Base-by-base conservation (phyloP, 2,888 invertebrate genomes). In the Antheraea assamensis region DNA sequence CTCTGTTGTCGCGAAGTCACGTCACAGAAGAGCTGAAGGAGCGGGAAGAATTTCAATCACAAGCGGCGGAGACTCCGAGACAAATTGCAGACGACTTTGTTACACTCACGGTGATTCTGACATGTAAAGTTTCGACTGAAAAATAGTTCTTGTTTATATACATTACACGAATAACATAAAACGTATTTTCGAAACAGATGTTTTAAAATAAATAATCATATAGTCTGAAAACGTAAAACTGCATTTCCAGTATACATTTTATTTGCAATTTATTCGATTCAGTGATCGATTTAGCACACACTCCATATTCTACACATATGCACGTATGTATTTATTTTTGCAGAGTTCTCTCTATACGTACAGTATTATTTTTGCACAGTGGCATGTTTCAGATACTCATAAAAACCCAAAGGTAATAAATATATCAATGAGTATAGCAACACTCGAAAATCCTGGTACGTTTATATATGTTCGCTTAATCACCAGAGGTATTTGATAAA, bases 11-110 rank as follows among this genome's bases (percentile, higher is more conserved):
- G 79, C 77, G 76, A 75, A 82, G 82, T 81, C 83, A 85, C 83
- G 85, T 83, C 80, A 77, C 78, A 79, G 79, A 77, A 78, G 77
- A 83, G 81, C 81, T 81, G 83, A 78, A 83, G 81, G 83, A 85
- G 79, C 83, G 84, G 82, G 82, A 88, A 87, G 87, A 88, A 88
- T 89, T 87, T 86, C 88, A 87, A 89, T 88, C 87, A 87, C 85
- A 83, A 81, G 74, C 80, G 80, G 76, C 77, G 80, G 78, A 81
- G 83, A 81, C 81, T 82, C 75, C 79, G 83, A 88, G 86, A 90
- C 88, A 88, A 88, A 90, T 88, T 87, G 86, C 83, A 87, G 84
- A 86, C 84, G 84, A 88, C 85, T 87, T 84, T 83, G 83, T 86
- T 82, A 85, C 80, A 77, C 81, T 79, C 78, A 78, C 79, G 76